phyloP scores from a whole-genome alignment of 1,140 invertebrate genomes.

The Drosophila repletoides region DNA sequence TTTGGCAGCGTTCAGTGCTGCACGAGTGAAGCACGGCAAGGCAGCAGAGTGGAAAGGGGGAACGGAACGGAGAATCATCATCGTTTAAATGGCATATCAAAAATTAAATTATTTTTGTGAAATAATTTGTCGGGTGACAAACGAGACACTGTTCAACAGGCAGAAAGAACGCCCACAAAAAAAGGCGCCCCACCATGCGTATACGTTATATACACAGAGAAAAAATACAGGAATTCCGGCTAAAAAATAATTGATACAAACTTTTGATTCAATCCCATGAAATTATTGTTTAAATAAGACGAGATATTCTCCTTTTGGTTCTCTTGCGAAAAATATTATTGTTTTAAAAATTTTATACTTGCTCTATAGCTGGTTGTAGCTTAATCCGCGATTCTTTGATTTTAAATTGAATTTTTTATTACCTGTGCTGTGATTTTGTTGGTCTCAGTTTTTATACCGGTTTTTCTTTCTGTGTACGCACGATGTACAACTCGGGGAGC shows the following conservation, averaged over 20 bases:
- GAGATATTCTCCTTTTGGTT: no score
- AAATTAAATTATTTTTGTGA: conserved; percentile 72
- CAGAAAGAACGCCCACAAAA: conserved; percentile 23
- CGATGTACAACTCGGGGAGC: no score
- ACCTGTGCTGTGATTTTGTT: no score
- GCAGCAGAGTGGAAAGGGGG: not conserved
- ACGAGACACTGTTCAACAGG: conserved; percentile 67
- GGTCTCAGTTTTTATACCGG: no score
- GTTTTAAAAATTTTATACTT: no score
- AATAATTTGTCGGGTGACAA: conserved; percentile 72
- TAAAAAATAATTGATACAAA: not conserved
- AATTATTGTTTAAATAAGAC: no score
- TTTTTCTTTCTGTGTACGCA: no score
- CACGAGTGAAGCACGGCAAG: not conserved
- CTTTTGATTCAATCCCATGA: no score
- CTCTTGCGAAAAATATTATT: no score
- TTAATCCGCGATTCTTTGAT: no score
- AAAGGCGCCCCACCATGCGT: conserved; percentile 37
- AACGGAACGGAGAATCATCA: conserved; percentile 6
- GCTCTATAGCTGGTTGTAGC: no score
- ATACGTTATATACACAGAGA: conserved; percentile 41
- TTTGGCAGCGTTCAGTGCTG: conserved; percentile 36
- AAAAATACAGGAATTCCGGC: not conserved
- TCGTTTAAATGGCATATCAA: conserved; percentile 71
- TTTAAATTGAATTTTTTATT: no score